Base-by-base conservation (phyloP, 1,140 invertebrate genomes). In the Orussus abietinus region DNA sequence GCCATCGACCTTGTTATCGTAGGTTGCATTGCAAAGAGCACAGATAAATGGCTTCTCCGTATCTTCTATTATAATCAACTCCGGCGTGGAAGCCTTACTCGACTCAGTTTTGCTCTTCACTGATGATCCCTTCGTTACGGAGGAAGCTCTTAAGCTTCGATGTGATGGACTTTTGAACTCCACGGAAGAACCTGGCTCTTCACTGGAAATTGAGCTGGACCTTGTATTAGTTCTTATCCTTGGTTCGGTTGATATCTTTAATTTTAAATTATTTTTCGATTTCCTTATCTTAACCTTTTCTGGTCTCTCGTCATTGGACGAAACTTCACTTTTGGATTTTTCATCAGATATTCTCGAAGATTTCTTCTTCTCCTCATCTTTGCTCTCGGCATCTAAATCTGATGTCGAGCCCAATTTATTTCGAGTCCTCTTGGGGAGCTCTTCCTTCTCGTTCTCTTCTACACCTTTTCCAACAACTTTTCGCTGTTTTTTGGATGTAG, bases 1-100 rank as follows among this genome's bases (percentile, higher is more conserved):
- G 12, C 53, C 55, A 20, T 50, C 38, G 2, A 62, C 26, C 36
- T 62, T 69, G 13, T 37, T 65, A 19, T 59, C 52, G 33, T 52
- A 69, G n/a, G 45, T 50, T 3, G 18, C 18, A 11, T 20, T 20
- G 34, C 34, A 36, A 18, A 36, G 11, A 15, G 13, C 21, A 19
- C 34, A 36, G 22, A 25, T n/a, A 25, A 7, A 25, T n/a, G 6
- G 6, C 5, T 38, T 6, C 3, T 38, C 20, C 9, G 20, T 11
- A 18, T 10, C 20, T 15, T 3, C 4, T 38, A 22, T 38, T 22
- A 3, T 21, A 21, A 21, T 22, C 11, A 22, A 12, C 3, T 22
- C 5, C 20, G 32, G 32, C 20, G 21, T 21, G 9, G 31, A 9
- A n/a, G n/a, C n/a, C n/a, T n/a, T n/a, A n/a, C n/a, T n/a, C n/a